Conservation (phyloP, 2,888 invertebrate species). For the Dynastes grantii region DNA sequence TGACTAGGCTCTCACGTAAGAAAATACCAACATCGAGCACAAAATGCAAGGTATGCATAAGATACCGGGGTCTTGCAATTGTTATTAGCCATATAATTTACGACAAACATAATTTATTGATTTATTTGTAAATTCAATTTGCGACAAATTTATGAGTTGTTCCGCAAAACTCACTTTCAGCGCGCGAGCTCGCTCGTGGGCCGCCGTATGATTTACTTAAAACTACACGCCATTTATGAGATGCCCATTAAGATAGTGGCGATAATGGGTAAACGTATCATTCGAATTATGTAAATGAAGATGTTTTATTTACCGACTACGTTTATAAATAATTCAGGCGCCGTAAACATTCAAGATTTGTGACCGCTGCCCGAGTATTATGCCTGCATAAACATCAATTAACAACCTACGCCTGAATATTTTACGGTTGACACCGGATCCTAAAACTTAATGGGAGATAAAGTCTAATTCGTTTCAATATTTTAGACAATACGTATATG, state of each 20-base stretch:
- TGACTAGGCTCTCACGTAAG: no score
- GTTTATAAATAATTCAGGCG: slow-evolving; percentile 42
- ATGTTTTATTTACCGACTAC: slow-evolving; percentile 42
- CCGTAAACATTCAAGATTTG: slow-evolving; percentile 46
- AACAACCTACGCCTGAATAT: slow-evolving; percentile 36
- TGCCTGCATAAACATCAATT: slow-evolving; percentile 40
- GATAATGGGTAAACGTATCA: slow-evolving; percentile 45
- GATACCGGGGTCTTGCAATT: no score
- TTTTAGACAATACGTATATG: slow-evolving; percentile 5
- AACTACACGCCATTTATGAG: slow-evolving; percentile 41
- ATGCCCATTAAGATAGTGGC: slow-evolving; percentile 41
- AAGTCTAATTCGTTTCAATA: slow-evolving; percentile 12
- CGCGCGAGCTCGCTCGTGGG: slow-evolving; percentile 3
- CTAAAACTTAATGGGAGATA: slow-evolving; percentile 26
- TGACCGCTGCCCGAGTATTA: slow-evolving; percentile 30
- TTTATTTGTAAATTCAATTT: slow-evolving; percentile 41
- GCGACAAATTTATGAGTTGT: slow-evolving; percentile 29
- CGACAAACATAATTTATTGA: slow-evolving; percentile 32
- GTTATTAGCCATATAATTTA: slow-evolving; percentile 4
- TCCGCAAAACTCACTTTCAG: slow-evolving; percentile 34
- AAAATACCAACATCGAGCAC: no score
- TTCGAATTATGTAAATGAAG: slow-evolving; percentile 48
- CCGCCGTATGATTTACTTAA: slow-evolving; percentile 32
- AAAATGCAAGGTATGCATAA: no score
- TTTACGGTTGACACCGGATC: slow-evolving; percentile 30